Evolutionary conservation across 2,113 vertebrate species (phyloP).

Genomic region (Murina feae): DNA sequence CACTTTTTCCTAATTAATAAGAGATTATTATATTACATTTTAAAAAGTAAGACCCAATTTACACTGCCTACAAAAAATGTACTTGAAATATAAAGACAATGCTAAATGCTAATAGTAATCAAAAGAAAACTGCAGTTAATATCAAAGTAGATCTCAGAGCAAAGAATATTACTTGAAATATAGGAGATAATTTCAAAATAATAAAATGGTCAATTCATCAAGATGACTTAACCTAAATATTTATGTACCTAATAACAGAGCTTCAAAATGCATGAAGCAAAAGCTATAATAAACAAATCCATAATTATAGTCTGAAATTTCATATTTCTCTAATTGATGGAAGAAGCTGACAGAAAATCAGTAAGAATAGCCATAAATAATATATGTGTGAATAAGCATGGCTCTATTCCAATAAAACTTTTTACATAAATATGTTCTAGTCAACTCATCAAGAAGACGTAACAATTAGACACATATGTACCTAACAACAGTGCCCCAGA

Average conservation of each 20-base stretch:
- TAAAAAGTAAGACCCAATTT: not conserved
- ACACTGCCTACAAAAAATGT: not conserved
- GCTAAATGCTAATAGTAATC: not conserved
- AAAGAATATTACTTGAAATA: too few species aligned
- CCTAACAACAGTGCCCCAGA: not conserved
- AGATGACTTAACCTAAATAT: too few species aligned
- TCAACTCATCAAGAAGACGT: not conserved
- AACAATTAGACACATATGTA: not conserved
- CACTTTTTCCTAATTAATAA: not conserved
- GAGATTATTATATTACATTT: not conserved
- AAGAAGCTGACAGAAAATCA: not conserved
- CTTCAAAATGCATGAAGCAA: not conserved
- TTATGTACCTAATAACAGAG: too few species aligned
- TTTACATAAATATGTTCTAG: not conserved
- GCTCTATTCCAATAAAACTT: not conserved
- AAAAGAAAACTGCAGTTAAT: not conserved
- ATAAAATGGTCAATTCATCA: too few species aligned
- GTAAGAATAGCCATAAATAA: not conserved
- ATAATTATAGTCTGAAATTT: not conserved
- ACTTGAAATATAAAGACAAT: not conserved
- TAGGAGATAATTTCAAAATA: too few species aligned
- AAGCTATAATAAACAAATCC: not conserved
- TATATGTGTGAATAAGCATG: not conserved
- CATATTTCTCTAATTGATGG: not conserved
- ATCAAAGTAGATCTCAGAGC: not conserved